Base-by-base conservation (phyloP, 1,140 invertebrate species). In the Venustaconcha ellipsiformis region DNA sequence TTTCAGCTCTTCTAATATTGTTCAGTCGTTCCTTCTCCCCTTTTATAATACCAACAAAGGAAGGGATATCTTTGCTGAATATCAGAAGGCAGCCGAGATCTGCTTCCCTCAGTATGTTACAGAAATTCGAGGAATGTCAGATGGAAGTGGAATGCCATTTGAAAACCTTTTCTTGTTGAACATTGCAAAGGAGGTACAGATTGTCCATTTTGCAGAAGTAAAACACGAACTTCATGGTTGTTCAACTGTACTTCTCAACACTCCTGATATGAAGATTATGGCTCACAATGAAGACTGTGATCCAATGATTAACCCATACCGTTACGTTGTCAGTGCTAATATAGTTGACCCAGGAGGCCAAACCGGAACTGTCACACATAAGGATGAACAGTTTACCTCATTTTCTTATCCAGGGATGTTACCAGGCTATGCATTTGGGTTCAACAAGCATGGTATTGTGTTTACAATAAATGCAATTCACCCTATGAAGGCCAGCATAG, bases 401-500 rank as follows among this genome's bases (percentile, higher is more conserved):
- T 70, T 48, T 70, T 70, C 55, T 56, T 70, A 70, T 57, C 67
- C 67, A 23, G 67, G 67, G 23, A 48, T 70, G 18, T 57, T 70
- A 23, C 67, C 55, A 20, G 67, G 67, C n/a, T 55, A 57, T n/a
- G 59, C 67, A 48, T 70, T 70, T 70, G 55, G 55, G 14, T 70
- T 70, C 18, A 70, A 70, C 20, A 18, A 57, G n/a, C 67, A 70
- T n/a, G 67, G 67, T 48, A 70, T 70, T 55, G 30, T 57, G 6
- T 70, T 70, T 56, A 57, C 67, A 17, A 23, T 55, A 14, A 58
- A 70, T 70, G 67, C 14, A 14, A 23, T 70, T n/a, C 57, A 20
- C 26, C 67, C 67, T 23, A 58, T 23, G 15, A 14, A 57, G 8
- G 67, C 67, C n/a, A 14, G n/a, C 6, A 1, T 17, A 11, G 37